Percentiles rank a stretch among this genome's conserved stretches.
Conservation (phyloP, 2,888 invertebrate species). For the Azorinus chamasolen region DNA sequence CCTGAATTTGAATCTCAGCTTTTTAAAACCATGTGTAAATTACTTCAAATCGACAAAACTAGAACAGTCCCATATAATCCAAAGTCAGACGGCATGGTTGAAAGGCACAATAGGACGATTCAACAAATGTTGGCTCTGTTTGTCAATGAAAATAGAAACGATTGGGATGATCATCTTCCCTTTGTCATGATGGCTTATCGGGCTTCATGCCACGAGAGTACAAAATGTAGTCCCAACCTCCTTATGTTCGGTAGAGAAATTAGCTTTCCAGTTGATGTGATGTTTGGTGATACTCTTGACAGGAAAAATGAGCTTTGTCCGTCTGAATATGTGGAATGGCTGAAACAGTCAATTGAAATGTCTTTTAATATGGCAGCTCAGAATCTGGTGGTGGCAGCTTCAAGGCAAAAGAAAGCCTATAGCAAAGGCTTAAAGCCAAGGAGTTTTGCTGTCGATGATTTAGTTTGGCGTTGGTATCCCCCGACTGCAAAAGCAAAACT, state of each 20-base stretch:
- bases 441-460: not conserved
- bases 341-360: not conserved
- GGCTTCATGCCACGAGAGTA: slow-evolving; percentile 5
- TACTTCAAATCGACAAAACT: no score
- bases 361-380: slow-evolving; percentile 11
- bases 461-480: slow-evolving; percentile 41
- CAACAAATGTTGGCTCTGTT: no score
- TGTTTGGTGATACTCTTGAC: not conserved
- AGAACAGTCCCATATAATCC: slow-evolving; percentile 43
- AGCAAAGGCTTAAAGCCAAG: slow-evolving; percentile 10
- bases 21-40: slow-evolving; percentile 37
- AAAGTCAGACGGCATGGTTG: slow-evolving; percentile 36
- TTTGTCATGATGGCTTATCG: slow-evolving; percentile 22
- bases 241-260: slow-evolving; percentile 40
- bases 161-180: slow-evolving; percentile 34
- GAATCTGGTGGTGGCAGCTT: slow-evolving; percentile 12
- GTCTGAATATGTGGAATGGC: slow-evolving; percentile 33
- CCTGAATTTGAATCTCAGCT: slow-evolving; percentile 34
- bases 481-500: slow-evolving; percentile 34
- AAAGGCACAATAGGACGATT: no score
- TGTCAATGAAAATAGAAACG: slow-evolving; percentile 37
- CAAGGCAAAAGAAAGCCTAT: slow-evolving; percentile 29
- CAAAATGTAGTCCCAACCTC: slow-evolving; percentile 1
- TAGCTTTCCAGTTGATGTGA: slow-evolving; percentile 23
- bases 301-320: not conserved